These are phyloP conservation scores for Clitarchus hookeri DNA, from an alignment of 2,888 invertebrate species.

Conservation along the genomic window DNA sequence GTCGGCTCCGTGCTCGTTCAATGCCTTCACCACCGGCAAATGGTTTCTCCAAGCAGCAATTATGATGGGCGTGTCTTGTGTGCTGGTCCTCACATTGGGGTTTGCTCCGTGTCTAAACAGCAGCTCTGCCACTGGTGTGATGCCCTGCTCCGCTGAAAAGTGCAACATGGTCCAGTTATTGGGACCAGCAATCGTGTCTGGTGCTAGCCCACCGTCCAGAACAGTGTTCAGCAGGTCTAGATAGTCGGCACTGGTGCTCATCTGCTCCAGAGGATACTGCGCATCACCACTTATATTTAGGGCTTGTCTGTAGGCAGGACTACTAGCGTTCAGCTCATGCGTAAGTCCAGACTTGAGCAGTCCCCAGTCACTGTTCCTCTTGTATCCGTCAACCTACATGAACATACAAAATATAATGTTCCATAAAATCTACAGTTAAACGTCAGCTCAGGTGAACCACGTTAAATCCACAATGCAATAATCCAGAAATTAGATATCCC, in stretches of 20 bases:
- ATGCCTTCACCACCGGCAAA: background rate
- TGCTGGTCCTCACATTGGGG: background rate
- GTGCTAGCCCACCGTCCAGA: background rate
- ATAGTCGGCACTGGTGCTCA: background rate
- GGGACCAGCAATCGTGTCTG: background rate
- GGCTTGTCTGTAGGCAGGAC: background rate
- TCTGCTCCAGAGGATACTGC: background rate
- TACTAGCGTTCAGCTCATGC: background rate
- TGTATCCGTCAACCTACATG: background rate
- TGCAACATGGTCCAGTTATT: constrained; percentile 7
- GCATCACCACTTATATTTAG: background rate
- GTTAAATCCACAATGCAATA: no score
- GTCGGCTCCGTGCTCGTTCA: background rate
- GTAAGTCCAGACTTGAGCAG: background rate
- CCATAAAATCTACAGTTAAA: no score
- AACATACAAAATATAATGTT: background rate
- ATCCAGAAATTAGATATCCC: no score
- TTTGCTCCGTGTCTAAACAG: background rate
- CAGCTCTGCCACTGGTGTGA: background rate
- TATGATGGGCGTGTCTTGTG: background rate
- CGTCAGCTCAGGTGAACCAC: no score
- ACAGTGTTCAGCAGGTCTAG: background rate
- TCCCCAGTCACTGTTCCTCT: background rate
- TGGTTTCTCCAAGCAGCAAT: background rate
- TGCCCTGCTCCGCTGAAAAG: background rate